Evolutionary conservation across 2,797 vertebrate genomes (phyloP), one percentile per base, ranked within the genome.

Genomic region (Hoplostethus atlanticus): DNA sequence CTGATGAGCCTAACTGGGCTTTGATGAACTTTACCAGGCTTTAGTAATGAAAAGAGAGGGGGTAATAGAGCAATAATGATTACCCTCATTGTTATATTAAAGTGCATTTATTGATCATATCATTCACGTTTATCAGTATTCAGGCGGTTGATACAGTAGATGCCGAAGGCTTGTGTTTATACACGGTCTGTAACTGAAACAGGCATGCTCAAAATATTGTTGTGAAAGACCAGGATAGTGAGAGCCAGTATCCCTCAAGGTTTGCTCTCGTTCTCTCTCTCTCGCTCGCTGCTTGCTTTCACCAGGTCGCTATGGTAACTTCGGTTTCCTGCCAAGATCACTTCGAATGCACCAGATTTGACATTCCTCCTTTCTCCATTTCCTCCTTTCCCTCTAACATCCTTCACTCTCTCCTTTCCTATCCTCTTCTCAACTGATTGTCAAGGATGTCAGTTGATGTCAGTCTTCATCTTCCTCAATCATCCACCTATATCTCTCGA

Each of bases 251-350:
- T 69, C 78, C 64, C 69, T 84, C 85, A 91, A 91, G 88, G 87
- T 89, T 80, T 85, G 47, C 66, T 71, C 70, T 55, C 54, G 51
- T 67, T 64, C 50, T 57, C 67, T 68, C 38, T 63, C 40, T 34
- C 31, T 61, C 31, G 51, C 68, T 59, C 47, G 63, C 55, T 48
- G 2, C 72, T 59, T 60, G 78, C 81, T 89, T 93, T 88, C 61
- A 76, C 82, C 56, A 68, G 76, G 92, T 93, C 88, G 89, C 91
- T 90, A 93, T 92, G 91, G 91, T 83, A 93, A 93, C 92, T 85
- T 84, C 51, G 69, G 81, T 80, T 91, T 89, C 85, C 82, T 91
- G 86, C 88, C 88, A 92, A 84, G 71, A 89, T 83, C 80, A 83
- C 78, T 86, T 91, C 79, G 81, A 90, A 68, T 86, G 84, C 86